These are phyloP conservation scores for Proterorhinus semilunaris DNA, from an alignment of 2,113 vertebrate species.

Conservation along the genomic window DNA sequence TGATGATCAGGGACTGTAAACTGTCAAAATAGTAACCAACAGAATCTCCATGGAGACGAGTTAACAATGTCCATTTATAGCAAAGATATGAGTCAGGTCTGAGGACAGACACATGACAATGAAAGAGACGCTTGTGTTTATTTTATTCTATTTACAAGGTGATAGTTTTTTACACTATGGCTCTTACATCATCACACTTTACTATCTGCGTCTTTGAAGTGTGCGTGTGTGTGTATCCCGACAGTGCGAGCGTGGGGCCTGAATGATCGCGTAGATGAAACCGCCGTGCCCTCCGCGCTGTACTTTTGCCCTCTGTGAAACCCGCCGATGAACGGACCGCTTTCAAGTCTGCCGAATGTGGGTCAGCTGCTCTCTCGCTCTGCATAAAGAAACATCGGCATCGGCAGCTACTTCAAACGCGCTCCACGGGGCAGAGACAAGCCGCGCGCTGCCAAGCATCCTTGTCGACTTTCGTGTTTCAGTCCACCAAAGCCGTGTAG, in stretches of 20 bases:
- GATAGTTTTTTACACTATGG: no score
- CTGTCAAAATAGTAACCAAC: no score
- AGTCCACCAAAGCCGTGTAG: conserved; percentile 23
- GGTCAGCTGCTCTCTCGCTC: conserved; percentile 61
- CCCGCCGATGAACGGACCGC: conserved; percentile 46
- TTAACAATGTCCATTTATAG: no score
- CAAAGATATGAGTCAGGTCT: no score
- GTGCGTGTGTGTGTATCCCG: conserved; percentile 10
- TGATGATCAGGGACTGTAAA: no score
- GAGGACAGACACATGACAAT: no score
- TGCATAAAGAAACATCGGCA: conserved; percentile 63
- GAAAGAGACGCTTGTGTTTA: no score
- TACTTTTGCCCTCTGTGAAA: conserved; percentile 65
- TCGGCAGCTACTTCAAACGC: conserved; percentile 58
- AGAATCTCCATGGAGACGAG: no score
- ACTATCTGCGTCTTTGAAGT: no score
- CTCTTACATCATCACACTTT: no score
- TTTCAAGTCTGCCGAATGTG: conserved; percentile 67
- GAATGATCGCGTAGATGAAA: conserved; percentile 39
- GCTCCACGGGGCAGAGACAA: conserved; percentile 47
- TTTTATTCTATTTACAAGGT: no score
- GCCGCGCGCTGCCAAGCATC: conserved; percentile 39
- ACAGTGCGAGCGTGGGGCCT: neutral
- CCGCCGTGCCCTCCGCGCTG: conserved; percentile 42
- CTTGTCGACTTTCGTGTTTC: conserved; percentile 37